A percentile compares a stretch with the other conserved stretches of the same genome.
Evolutionary conservation across 1,140 invertebrate species (phyloP).

Genomic region (Metopolophium dirhodum): DNA sequence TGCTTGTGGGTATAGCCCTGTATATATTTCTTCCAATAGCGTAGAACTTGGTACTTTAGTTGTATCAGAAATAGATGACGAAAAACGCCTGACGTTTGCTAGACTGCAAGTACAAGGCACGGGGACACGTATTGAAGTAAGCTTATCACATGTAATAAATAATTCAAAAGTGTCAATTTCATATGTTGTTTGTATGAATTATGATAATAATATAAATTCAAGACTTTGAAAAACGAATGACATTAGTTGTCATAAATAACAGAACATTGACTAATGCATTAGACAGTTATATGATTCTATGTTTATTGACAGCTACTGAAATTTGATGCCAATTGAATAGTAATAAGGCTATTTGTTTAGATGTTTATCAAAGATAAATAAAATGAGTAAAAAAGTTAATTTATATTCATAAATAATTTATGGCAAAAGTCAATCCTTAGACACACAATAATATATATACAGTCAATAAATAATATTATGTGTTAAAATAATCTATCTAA

Average conservation of each 20-base stretch:
- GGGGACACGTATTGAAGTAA: slow-evolving; percentile 66
- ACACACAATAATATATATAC: neutral
- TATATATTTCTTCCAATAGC: slow-evolving; percentile 71
- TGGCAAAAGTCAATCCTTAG: neutral
- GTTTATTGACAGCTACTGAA: slow-evolving; percentile 4
- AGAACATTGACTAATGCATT: neutral
- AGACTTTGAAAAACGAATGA: neutral
- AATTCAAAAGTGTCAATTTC: slow-evolving; percentile 28
- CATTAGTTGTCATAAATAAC: slow-evolving; percentile 41
- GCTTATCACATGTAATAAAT: slow-evolving; percentile 41
- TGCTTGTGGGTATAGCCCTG: slow-evolving; percentile 83
- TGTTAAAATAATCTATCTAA: slow-evolving; percentile 41
- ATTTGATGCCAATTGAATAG: slow-evolving; percentile 33
- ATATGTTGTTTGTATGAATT: slow-evolving; percentile 16
- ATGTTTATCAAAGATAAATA: neutral
- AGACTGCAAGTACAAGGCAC: slow-evolving; percentile 70
- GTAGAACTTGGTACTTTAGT: slow-evolving; percentile 86
- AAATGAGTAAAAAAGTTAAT: neutral
- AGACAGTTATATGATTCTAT: slow-evolving; percentile 44
- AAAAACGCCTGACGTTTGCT: slow-evolving; percentile 76
- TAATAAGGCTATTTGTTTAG: slow-evolving; percentile 40
- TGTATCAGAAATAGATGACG: slow-evolving; percentile 80
- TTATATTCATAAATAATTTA: slow-evolving; percentile 41
- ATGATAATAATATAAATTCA: slow-evolving; percentile 18
- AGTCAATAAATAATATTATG: slow-evolving; percentile 14